phyloP scores from a whole-genome alignment of 2,888 invertebrate genomes.

The Parochlus steinenii region DNA sequence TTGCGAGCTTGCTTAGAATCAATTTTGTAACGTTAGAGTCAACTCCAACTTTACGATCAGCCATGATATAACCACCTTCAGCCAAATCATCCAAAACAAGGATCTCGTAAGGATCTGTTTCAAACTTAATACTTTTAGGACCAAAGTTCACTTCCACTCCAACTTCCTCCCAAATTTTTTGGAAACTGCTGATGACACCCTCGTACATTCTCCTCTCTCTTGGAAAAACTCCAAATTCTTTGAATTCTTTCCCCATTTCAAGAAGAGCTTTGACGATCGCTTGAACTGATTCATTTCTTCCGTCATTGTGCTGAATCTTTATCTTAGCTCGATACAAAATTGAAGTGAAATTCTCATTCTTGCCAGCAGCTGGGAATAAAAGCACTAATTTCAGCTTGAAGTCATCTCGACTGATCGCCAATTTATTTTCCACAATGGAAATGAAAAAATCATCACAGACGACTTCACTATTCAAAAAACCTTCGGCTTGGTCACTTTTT shows the following conservation, averaged over 20 bases:
- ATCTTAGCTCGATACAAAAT: constrained; percentile 5
- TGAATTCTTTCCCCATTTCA: not conserved
- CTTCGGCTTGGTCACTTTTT: not conserved
- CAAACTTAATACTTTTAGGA: not conserved
- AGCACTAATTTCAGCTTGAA: constrained; percentile 5
- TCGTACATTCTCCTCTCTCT: not conserved
- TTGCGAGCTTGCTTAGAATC: constrained; percentile 1
- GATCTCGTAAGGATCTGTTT: constrained; percentile 6
- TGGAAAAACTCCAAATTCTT: constrained; percentile 5
- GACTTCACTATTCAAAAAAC: constrained; percentile 7
- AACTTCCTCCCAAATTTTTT: constrained; percentile 2
- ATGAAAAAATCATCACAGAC: constrained; percentile 7
- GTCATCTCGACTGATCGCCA: constrained; percentile 1
- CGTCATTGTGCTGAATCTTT: constrained; percentile 4
- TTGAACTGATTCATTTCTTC: constrained; percentile 3
- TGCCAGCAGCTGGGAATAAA: constrained; percentile 7
- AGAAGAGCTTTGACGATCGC: constrained; percentile 5
- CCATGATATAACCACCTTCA: constrained; percentile 1
- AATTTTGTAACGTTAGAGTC: not conserved
- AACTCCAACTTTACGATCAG: constrained; percentile 5
- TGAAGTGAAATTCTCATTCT: constrained; percentile 9
- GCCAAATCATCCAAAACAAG: constrained; percentile 10
- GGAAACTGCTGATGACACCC: not conserved
- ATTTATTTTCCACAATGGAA: constrained; percentile 8
- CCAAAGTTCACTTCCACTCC: not conserved